A percentile compares a stretch with the other conserved stretches of the same genome.
Evolutionary conservation across 2,113 vertebrate species (phyloP).

Genomic region (Erythrocebus patas): DNA sequence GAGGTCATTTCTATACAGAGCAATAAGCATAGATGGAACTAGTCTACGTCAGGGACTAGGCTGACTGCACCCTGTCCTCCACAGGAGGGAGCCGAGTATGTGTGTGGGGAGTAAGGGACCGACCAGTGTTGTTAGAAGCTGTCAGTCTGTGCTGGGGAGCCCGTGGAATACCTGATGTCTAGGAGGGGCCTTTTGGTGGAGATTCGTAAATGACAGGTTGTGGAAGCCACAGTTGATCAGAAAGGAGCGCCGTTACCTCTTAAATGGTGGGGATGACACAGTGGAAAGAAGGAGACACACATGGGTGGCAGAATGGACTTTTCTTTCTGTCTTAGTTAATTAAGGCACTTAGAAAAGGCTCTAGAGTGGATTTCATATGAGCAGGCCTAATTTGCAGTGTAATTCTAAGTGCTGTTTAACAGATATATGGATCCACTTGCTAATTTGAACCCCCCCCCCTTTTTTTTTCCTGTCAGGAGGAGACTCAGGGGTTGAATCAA

Average conservation of each 20-base stretch:
- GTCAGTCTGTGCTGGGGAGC: neutral
- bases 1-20: neutral
- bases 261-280: neutral
- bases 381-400: neutral
- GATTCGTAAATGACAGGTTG: neutral
- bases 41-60: neutral
- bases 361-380: neutral
- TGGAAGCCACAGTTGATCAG: neutral
- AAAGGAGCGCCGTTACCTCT: neutral
- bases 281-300: neutral
- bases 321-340: neutral
- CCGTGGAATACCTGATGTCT: neutral
- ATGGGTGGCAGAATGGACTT: neutral
- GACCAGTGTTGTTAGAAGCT: neutral
- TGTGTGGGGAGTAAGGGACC: neutral
- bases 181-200: neutral
- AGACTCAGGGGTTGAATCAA: neutral
- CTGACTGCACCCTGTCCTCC: neutral
- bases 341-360: neutral
- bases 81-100: neutral
- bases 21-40: neutral
- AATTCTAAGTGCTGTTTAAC: neutral
- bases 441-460: neutral
- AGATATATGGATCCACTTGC: neutral
- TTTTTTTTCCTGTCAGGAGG: neutral